Percentiles rank a stretch among this genome's conserved stretches.
phyloP scores from a whole-genome alignment of 2,797 vertebrate genomes.

The Bovichtus diacanthus region DNA sequence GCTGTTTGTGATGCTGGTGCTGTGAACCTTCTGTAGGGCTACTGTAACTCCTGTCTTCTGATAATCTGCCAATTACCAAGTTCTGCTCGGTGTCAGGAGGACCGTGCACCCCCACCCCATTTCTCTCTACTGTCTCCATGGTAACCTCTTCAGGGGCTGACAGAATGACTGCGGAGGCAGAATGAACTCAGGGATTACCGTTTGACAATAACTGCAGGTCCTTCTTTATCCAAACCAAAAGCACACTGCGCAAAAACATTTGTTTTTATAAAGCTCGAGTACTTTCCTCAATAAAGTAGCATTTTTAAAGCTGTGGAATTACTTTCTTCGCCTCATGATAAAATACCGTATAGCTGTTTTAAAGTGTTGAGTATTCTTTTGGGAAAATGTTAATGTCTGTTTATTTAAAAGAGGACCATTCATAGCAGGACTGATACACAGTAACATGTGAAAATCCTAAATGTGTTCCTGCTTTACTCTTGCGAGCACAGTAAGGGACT shows the following conservation, averaged over 20 bases:
- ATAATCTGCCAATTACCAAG: slow-evolving; percentile 65
- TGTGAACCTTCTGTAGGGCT: slow-evolving; percentile 20
- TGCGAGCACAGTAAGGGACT: neutral
- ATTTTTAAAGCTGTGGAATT: neutral
- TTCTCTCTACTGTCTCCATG: slow-evolving; percentile 64
- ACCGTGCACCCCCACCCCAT: neutral
- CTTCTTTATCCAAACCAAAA: slow-evolving; percentile 19
- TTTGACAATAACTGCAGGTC: slow-evolving; percentile 47
- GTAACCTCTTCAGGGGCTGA: slow-evolving; percentile 56
- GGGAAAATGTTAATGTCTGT: neutral
- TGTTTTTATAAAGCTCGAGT: neutral
- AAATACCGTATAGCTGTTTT: neutral
- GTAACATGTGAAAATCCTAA: neutral
- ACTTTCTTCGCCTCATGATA: neutral
- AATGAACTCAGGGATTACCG: slow-evolving; percentile 50
- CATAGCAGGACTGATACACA: neutral
- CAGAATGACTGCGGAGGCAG: slow-evolving; percentile 37
- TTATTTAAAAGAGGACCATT: neutral
- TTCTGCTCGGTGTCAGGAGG: slow-evolving; percentile 41
- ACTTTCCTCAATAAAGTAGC: neutral
- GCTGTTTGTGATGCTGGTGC: slow-evolving; percentile 12
- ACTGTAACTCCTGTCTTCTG: slow-evolving; percentile 51
- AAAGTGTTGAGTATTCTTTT: neutral
- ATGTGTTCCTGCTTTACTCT: too few species aligned
- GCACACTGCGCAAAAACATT: slow-evolving; percentile 7